phyloP scores from a whole-genome alignment of 2,888 invertebrate species.

The Stenodema calcarata region DNA sequence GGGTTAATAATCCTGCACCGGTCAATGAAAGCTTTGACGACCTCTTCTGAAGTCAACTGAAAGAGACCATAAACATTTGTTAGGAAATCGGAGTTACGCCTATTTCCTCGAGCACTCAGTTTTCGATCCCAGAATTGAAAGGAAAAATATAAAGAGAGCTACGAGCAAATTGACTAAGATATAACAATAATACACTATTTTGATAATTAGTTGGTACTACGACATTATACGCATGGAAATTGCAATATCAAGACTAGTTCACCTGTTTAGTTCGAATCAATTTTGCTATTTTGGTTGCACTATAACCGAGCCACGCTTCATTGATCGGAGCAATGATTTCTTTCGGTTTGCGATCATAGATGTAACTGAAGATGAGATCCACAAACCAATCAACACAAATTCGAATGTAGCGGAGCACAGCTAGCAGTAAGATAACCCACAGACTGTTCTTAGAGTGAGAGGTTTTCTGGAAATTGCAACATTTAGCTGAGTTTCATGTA shows the following conservation, averaged over 20 bases:
- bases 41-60: conserved; percentile 70
- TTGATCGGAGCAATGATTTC: conserved; percentile 61
- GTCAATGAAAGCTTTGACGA: conserved; percentile 77
- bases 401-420: neutral
- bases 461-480: neutral
- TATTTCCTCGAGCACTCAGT: no score
- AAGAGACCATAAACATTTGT: conserved; percentile 6
- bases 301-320: conserved; percentile 66
- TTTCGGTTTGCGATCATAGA: conserved; percentile 50
- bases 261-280: conserved; percentile 67
- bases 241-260: no score
- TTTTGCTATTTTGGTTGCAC: conserved; percentile 71
- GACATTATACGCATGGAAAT: no score
- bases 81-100: no score
- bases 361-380: conserved; percentile 55
- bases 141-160: no score
- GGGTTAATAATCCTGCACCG: conserved; percentile 79
- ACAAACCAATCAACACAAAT: conserved; percentile 53
- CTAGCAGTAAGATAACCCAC: neutral
- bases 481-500: no score
- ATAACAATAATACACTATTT: no score
- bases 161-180: no score
- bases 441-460: neutral
- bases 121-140: no score
- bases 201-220: no score